Base-by-base conservation (phyloP, 2,113 vertebrate genomes). In the Hippotragus niger region DNA sequence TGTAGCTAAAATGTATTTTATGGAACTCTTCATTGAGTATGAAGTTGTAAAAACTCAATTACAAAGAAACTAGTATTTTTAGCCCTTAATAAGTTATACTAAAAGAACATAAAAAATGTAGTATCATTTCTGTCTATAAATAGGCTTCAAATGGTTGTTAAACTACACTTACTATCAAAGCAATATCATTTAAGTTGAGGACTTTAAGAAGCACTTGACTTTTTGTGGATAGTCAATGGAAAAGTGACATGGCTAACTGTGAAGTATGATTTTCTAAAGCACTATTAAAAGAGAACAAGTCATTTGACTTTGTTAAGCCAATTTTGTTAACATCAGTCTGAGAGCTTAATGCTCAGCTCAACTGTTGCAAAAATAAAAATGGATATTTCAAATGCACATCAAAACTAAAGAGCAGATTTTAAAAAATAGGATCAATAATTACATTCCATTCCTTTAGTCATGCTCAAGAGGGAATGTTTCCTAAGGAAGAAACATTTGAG, bases 131-230 rank as follows among this genome's bases (percentile, higher is more conserved):
- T 90, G 10, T 29, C 17, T 96, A 67, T 85, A 76, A 81, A 50
- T 62, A 58, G 31, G 67, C 2, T 87, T 94, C 43, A 95, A 31
- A 64, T 78, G 57, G 27, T 40, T 91, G 50, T 82, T 96, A 96
- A 97, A 93, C 55, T 91, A 2, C 17, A 71, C 88, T 93, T 86
- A 31, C n/a, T 74, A 93, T 64, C 9, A 80, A 83, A 90, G 58
- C 27, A 76, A 82, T 78, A 62, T 76, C 45, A 96, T 91, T 93
- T 93, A 92, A 90, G 50, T 36, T 88, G 80, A 96, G 64, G 31
- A 67, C n/a, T 82, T 97, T 21, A 89, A 95, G 60, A 87, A 74
- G 40, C 40, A 71, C 87, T 96, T 97, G 84, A 93, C 53, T 87
- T 96, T 97, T 93, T 87, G 25, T 90, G 36, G 36, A 4, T 52